Base-by-base conservation (phyloP, 1,140 invertebrate species). In the Drosophila suzukii region DNA sequence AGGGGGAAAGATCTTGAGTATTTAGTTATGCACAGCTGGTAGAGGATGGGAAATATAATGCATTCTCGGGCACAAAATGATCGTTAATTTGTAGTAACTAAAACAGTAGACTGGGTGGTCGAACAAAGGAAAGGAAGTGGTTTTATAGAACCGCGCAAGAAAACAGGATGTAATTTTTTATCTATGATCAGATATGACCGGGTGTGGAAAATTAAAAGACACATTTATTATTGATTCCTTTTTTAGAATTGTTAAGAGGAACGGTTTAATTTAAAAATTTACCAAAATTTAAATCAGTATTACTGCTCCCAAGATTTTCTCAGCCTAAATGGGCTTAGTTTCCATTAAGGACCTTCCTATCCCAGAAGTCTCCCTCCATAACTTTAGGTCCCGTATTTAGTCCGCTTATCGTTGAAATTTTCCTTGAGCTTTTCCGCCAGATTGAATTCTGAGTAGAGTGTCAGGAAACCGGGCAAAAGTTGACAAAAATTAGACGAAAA, bases 1-100 rank as follows among this genome's bases (percentile, higher is more conserved):
- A 68, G 27, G 67, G 57, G 20, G 24, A 47, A 47, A 32, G 41
- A 53, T 50, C 24, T 50, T 15, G 13, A n/a, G 56, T 75, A 57
- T 75, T 88, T 88, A 77, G 75, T 53, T 78, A 82, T 82, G 82
- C 83, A 82, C 53, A 58, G 65, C 60, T 78, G 78, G 51, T 75
- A 55, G 41, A 53, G 43, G 24, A 17, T 53, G 12, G 15, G 7
- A 70, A 36, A 71, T 41, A 50, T 50, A 66, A 53, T 15, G 47
- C 47, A 32, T 50, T 61, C 15, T 20, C 0, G 34, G 46, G 8
- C 47, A 57, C 38, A 60, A 60, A 73, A 66, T 30, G 68, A 72
- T 74, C 56, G 47, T 74, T 71, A 74, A 60, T 59, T 51, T 74
- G 56, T 61, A 47, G 43, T 58, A 68, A 68, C 65, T 68, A 68